Percentiles rank a stretch among this genome's conserved stretches.
Evolutionary conservation across 1,140 invertebrate species (phyloP).

Genomic region (Choristoneura fumiferana): DNA sequence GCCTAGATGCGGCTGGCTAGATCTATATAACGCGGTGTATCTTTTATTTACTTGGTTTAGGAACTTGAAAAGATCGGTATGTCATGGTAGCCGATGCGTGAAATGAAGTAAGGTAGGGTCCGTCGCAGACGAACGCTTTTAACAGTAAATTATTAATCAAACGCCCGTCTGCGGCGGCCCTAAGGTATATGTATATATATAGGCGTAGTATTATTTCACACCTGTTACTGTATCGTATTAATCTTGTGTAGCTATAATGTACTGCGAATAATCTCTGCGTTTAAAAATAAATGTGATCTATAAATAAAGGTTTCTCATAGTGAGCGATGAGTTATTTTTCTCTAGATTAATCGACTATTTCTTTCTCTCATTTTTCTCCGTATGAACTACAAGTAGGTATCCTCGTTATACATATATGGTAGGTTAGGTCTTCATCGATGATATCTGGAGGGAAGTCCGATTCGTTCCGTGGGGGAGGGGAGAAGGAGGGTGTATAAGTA

Average conservation of each 20-base stretch:
- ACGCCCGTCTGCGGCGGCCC: background rate
- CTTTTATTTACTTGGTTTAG: no score
- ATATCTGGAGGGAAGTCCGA: no score
- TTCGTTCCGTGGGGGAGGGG: no score
- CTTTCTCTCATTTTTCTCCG: no score
- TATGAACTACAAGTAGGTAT: no score
- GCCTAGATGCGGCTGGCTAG: background rate
- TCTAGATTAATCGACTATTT: constrained; percentile 55
- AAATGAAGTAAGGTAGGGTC: background rate
- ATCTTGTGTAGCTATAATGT: constrained; percentile 45
- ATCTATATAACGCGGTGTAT: background rate
- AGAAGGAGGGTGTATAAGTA: no score
- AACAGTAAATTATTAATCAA: background rate
- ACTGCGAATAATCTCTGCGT: constrained; percentile 53
- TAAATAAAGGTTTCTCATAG: constrained; percentile 52
- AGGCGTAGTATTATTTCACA: constrained; percentile 15
- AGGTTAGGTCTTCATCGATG: no score
- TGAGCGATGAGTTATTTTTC: constrained; percentile 56
- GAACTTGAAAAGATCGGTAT: no score
- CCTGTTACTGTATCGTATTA: constrained; percentile 34
- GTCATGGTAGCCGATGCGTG: no score
- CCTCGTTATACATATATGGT: no score
- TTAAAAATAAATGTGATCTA: constrained; percentile 70
- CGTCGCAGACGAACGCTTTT: background rate
- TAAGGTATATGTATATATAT: constrained; percentile 4